Evolutionary conservation across 2,888 invertebrate genomes (phyloP).

Genomic region (Macropis europaea): DNA sequence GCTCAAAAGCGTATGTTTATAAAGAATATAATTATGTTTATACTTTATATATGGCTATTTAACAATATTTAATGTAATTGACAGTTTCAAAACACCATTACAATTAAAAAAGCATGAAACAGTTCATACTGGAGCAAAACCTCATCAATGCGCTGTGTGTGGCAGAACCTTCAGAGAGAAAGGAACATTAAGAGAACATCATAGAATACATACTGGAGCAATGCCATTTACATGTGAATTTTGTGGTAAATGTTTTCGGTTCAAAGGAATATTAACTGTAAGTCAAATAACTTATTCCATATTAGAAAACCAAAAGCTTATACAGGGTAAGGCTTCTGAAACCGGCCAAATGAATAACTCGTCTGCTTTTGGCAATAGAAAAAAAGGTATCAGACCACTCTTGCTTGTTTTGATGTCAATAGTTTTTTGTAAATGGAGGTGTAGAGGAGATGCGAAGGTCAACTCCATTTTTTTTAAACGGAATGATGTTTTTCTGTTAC

Average conservation of each 20-base stretch:
- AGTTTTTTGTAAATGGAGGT: too few relatives aligned
- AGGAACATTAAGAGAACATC: constrained; percentile 87
- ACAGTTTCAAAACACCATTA: constrained; percentile 82
- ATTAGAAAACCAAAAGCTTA: neutral
- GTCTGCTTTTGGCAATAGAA: too few relatives aligned
- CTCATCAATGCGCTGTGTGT: constrained; percentile 84
- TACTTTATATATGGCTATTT: neutral
- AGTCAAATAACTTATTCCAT: constrained; percentile 53
- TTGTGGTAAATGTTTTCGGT: constrained; percentile 88
- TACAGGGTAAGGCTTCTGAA: too few relatives aligned
- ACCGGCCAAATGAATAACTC: too few relatives aligned
- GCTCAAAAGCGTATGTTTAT: constrained; percentile 79
- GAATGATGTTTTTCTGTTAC: too few relatives aligned
- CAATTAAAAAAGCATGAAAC: constrained; percentile 82
- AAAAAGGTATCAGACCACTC: too few relatives aligned
- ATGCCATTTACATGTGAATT: constrained; percentile 89
- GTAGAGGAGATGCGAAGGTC: too few relatives aligned
- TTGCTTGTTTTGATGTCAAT: too few relatives aligned
- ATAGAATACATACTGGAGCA: constrained; percentile 88
- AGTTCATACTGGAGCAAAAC: constrained; percentile 83
- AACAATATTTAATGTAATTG: constrained; percentile 25
- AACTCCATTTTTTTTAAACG: too few relatives aligned
- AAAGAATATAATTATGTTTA: neutral
- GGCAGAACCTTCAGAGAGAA: constrained; percentile 85
- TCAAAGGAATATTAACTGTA: constrained; percentile 87